Evolutionary conservation across 2,113 vertebrate species (phyloP).

Genomic region (Oxyura jamaicensis): DNA sequence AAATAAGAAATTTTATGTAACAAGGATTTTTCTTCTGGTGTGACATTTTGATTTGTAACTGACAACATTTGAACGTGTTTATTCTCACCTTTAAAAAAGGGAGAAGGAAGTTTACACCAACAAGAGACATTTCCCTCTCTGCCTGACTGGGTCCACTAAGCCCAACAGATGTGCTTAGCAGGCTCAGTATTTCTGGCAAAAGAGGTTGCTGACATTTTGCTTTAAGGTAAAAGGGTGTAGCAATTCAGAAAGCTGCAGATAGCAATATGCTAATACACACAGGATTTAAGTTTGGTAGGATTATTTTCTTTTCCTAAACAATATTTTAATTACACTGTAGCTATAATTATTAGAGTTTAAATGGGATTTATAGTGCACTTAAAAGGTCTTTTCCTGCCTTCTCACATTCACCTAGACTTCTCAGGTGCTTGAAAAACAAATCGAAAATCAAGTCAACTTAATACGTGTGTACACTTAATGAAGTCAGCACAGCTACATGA

Average conservation of each 20-base stretch:
- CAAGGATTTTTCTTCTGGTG: background rate
- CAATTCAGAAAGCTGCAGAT: background rate
- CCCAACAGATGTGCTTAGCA: background rate
- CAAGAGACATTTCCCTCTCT: fast-evolving
- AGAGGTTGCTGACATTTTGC: background rate
- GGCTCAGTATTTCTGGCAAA: background rate
- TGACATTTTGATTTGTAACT: constrained; percentile 39
- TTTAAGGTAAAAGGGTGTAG: background rate
- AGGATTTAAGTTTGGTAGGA: background rate
- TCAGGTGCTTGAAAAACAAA: background rate
- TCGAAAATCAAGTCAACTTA: background rate
- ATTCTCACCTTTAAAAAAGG: background rate
- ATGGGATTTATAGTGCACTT: background rate
- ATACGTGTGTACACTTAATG: background rate
- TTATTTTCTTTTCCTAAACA: constrained; percentile 19
- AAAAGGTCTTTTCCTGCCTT: constrained; percentile 26
- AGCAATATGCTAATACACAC: background rate
- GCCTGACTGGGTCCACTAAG: background rate
- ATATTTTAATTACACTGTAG: background rate
- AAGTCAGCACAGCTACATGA: background rate
- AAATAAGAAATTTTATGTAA: background rate
- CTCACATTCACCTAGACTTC: background rate
- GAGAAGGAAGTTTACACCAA: background rate
- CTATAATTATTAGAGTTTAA: constrained; percentile 21
- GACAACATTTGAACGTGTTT: background rate